These are phyloP conservation scores for Talpa occidentalis DNA, from an alignment of 2,113 vertebrate species.

Conservation along the genomic window DNA sequence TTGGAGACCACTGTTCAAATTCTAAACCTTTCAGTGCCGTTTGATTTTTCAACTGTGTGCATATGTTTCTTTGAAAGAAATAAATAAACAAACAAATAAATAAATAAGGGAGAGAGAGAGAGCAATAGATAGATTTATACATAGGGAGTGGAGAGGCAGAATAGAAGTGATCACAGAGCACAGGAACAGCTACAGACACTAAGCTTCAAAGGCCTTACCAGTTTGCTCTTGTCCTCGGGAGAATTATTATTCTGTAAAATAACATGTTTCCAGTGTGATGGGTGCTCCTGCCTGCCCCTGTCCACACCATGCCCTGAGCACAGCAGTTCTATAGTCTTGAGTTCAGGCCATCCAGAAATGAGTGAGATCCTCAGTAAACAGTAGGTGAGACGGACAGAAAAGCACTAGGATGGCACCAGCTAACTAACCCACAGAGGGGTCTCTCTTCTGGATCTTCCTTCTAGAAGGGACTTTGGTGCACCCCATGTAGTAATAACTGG, in stretches of 20 bases:
- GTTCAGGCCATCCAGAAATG: not conserved
- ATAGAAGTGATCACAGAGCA: not conserved
- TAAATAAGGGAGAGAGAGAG: too few relatives aligned
- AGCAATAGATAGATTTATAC: not conserved
- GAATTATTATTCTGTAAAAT: not conserved
- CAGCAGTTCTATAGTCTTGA: not conserved
- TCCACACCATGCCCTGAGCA: not conserved
- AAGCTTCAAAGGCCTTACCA: not conserved
- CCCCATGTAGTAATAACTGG: not conserved
- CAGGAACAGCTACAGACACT: not conserved
- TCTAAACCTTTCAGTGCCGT: not conserved
- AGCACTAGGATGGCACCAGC: accelerated
- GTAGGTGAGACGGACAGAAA: not conserved
- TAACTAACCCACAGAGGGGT: not conserved
- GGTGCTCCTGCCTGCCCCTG: not conserved
- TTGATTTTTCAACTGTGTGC: not conserved
- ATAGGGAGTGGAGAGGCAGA: not conserved
- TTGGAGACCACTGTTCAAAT: not conserved
- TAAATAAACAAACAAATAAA: too few relatives aligned
- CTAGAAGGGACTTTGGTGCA: not conserved
- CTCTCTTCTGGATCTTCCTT: not conserved
- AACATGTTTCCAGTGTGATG: not conserved
- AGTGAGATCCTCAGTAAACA: not conserved
- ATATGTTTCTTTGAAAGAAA: not conserved
- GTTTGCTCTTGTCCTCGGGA: accelerated